Percentiles rank a stretch among this genome's conserved stretches.
phyloP scores from a whole-genome alignment of 2,797 vertebrate genomes.

The Allobates femoralis region DNA sequence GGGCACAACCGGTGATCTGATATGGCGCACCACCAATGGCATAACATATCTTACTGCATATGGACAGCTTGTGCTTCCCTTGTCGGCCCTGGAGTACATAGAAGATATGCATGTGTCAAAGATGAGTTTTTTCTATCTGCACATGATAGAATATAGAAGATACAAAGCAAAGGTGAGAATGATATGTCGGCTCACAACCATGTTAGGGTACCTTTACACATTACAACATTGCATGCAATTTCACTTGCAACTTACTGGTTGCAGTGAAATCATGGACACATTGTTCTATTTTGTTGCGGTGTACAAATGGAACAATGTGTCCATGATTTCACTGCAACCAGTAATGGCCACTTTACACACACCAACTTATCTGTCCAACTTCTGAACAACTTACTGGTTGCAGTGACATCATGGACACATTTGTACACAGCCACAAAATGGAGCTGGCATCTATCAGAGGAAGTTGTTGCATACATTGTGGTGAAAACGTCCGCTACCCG shows the following conservation, averaged over 20 bases:
- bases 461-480: not conserved
- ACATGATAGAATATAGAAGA: no score
- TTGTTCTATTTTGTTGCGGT: no score
- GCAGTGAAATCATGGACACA: no score
- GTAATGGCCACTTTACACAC: no score
- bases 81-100: slow-evolving; percentile 68
- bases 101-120: not conserved
- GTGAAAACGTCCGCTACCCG: slow-evolving; percentile 7
- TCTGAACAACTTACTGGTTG: no score
- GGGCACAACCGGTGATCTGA: slow-evolving; percentile 94
- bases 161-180: not conserved
- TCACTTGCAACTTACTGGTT: no score
- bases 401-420: no score
- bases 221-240: no score
- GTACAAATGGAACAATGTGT: no score
- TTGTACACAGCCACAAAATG: no score
- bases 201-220: slow-evolving; percentile 50
- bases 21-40: slow-evolving; percentile 94
- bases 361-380: no score
- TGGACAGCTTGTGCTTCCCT: slow-evolving; percentile 76
- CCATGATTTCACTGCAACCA: no score
- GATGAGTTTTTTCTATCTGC: not conserved
- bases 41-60: slow-evolving; percentile 94
- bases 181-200: slow-evolving; percentile 3
- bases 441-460: not conserved